Conservation (phyloP, 1,140 invertebrate genomes). For the Drusus annulatus region DNA sequence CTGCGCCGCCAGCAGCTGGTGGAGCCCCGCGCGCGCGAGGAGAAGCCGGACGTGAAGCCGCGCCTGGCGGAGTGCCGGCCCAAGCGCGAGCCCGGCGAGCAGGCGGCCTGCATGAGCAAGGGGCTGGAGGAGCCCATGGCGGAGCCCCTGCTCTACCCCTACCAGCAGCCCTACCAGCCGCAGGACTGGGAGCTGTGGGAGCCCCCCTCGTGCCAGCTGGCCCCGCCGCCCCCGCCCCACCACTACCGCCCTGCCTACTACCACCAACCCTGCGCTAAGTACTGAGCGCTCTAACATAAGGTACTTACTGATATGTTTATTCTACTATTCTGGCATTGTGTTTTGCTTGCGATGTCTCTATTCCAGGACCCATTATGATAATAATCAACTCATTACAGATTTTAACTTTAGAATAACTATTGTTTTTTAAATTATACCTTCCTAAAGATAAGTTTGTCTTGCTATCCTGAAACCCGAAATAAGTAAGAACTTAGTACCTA, state of each 20-base stretch:
- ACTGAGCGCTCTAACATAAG: slow-evolving; percentile 26
- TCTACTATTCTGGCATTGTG: too few species aligned
- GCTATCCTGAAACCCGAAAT: too few species aligned
- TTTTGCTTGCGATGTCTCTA: too few species aligned
- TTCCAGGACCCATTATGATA: too few species aligned
- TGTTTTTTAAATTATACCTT: too few species aligned
- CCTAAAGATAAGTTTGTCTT: too few species aligned
- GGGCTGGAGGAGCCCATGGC: slow-evolving; percentile 28
- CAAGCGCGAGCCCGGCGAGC: slow-evolving; percentile 76
- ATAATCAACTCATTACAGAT: too few species aligned
- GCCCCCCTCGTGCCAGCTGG: slow-evolving; percentile 73
- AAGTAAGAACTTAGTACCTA: too few species aligned
- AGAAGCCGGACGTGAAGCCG: slow-evolving; percentile 72
- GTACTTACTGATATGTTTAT: too few species aligned
- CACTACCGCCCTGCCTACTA: slow-evolving; percentile 71
- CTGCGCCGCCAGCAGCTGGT: slow-evolving; percentile 81
- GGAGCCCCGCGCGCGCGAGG: slow-evolving; percentile 68
- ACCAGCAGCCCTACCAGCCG: slow-evolving; percentile 61
- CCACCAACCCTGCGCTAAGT: slow-evolving; percentile 68
- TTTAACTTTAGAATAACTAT: too few species aligned
- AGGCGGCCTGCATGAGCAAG: slow-evolving; percentile 62
- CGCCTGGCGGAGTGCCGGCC: slow-evolving; percentile 75
- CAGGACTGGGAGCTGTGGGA: slow-evolving; percentile 72
- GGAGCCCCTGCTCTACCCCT: slow-evolving; percentile 69
- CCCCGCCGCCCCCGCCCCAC: slow-evolving; percentile 71